A percentile compares a stretch with the other conserved stretches of the same genome.
phyloP scores from a whole-genome alignment of 2,113 vertebrate species.

The Micronycteris hirsuta region DNA sequence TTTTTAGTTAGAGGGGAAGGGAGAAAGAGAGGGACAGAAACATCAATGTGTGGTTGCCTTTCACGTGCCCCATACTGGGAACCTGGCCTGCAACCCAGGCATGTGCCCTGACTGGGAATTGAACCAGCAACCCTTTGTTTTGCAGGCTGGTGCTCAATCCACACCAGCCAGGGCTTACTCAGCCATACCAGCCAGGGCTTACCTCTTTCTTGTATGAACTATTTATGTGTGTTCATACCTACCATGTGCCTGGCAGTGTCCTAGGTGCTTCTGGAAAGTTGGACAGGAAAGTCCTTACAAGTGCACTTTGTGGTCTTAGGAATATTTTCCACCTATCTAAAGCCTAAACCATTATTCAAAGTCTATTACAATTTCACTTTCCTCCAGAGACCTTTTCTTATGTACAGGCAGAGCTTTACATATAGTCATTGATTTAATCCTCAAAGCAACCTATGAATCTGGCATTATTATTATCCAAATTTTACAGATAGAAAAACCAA shows the following conservation, averaged over 20 bases:
- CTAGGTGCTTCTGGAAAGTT: not conserved
- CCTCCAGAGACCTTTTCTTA: not conserved
- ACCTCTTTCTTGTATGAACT: not conserved
- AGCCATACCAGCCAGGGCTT: not conserved
- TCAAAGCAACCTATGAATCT: not conserved
- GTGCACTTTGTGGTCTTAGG: not conserved
- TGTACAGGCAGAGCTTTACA: not conserved
- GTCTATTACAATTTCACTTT: not conserved
- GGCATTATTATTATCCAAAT: not conserved
- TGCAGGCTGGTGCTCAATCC: too few species aligned
- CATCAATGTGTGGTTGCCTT: too few species aligned
- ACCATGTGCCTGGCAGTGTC: not conserved
- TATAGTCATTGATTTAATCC: not conserved
- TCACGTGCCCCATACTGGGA: too few species aligned
- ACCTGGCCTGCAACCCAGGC: too few species aligned
- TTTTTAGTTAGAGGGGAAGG: too few species aligned
- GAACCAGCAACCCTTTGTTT: too few species aligned
- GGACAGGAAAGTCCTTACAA: not conserved
- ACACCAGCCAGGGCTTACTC: not conserved
- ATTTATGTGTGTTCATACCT: not conserved
- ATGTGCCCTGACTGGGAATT: too few species aligned
- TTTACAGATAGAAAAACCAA: constrained; percentile 10
- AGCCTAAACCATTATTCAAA: not conserved
- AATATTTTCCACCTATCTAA: not conserved
- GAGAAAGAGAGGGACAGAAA: too few species aligned